Base-by-base conservation (phyloP, 2,888 invertebrate species). In the Teinopalpus imperialis region DNA sequence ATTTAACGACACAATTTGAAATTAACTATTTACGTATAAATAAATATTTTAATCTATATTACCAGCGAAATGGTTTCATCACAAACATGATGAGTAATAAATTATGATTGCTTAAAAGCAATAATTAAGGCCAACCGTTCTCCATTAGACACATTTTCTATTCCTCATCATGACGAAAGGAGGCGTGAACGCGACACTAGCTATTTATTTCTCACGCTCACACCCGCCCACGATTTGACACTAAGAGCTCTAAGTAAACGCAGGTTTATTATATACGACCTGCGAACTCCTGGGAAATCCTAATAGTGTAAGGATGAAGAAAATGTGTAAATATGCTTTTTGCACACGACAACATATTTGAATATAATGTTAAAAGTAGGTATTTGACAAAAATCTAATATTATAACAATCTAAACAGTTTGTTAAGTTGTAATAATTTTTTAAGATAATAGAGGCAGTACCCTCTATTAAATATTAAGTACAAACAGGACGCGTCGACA, bases 161-260 rank as follows among this genome's bases (percentile, higher is more conserved):
- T 73, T 70, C 63, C 63, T 68, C 58, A 54, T 57, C 55, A 57
- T 34, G 51, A 52, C 32, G 52, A 53, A 54, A 51, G 62, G 61
- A 58, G 54, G 69, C 77, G 74, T 77, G 78, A 72, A 72, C 64
- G 74, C 69, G 70, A 74, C 79, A 70, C 57, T 61, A 67, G 58
- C 57, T 81, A 70, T 86, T 80, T 76, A 80, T 74, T 86, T 87
- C 87, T 79, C 87, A 87, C 87, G 87, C 66, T 85, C 70, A 53
- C 83, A 79, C 80, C 77, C 85, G 80, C 87, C 87, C 81, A 86
- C 86, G 61, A 60, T 54, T 52, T 53, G 44, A 61, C 49, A 53
- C 46, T 40, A 31, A 14, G 20, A 46, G 32, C 62, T 63, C 59
- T 60, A 56, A 63, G 75, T 68, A 71, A 74, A 77, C 69, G 65